Evolutionary conservation across 2,888 invertebrate genomes (phyloP).

Genomic region (Drosophila affinis): DNA sequence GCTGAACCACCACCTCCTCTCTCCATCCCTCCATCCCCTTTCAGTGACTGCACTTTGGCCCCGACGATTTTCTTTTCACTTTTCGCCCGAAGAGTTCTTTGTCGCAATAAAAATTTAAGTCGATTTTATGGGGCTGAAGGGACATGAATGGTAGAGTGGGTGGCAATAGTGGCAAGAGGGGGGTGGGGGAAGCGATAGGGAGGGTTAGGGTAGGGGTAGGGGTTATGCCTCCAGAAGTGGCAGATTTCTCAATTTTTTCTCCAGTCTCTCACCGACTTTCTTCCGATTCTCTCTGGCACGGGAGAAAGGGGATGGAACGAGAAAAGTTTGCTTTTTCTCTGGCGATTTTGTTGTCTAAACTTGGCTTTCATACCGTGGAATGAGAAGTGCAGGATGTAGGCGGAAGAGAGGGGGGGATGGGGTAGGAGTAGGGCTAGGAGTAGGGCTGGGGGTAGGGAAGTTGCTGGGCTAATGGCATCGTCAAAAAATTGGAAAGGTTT

Average conservation of each 20-base stretch:
- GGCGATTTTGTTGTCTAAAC: constrained; percentile 73
- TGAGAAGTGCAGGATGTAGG: no score
- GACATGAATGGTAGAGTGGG: background rate
- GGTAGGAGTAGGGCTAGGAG: no score
- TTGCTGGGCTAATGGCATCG: constrained; percentile 43
- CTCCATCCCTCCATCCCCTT: background rate
- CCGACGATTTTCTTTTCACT: constrained; percentile 56
- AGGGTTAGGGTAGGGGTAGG: no score
- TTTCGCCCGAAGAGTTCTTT: constrained; percentile 62
- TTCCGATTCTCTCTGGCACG: background rate
- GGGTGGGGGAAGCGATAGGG: background rate
- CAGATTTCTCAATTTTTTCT: constrained; percentile 20
- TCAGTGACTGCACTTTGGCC: constrained; percentile 6
- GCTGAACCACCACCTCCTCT: constrained; percentile 23
- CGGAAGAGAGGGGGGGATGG: no score
- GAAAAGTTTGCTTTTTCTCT: constrained; percentile 68
- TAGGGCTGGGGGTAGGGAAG: background rate
- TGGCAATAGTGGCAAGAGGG: background rate
- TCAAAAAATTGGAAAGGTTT: constrained; percentile 76
- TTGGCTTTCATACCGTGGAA: constrained; percentile 59
- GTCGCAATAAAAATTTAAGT: constrained; percentile 75
- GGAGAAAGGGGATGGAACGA: constrained; percentile 56
- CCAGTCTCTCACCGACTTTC: background rate
- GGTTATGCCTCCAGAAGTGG: background rate
- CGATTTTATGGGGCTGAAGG: constrained; percentile 69